Conservation (phyloP, 2,113 vertebrate species). For the Indicator indicator region DNA sequence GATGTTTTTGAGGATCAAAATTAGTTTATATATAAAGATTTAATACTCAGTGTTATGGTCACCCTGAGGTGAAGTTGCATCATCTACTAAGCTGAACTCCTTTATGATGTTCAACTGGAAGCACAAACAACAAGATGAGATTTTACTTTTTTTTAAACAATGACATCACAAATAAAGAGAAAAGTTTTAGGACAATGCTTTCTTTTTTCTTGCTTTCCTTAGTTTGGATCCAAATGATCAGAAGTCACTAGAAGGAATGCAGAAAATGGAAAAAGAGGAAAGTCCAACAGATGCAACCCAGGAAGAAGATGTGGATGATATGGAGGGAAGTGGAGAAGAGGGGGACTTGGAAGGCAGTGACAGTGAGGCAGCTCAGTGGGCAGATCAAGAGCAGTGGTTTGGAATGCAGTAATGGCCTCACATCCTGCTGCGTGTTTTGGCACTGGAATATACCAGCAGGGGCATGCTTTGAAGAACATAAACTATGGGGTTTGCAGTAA, state of each 20-base stretch:
- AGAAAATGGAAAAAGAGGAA: conserved; percentile 99
- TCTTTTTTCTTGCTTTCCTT: conserved; percentile 48
- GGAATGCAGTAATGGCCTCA: conserved; percentile 88
- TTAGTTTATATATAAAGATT: neutral
- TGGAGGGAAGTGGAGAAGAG: conserved; percentile 98
- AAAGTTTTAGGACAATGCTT: neutral
- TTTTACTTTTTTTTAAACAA: neutral
- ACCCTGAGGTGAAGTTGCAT: neutral
- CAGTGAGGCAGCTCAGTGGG: conserved; percentile 97
- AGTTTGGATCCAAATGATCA: conserved; percentile 98
- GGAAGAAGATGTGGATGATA: conserved; percentile 97
- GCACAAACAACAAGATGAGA: neutral
- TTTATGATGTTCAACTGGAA: neutral
- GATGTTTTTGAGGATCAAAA: neutral
- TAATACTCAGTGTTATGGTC: neutral
- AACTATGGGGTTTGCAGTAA: neutral
- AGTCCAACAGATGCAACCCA: conserved; percentile 95
- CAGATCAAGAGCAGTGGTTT: conserved; percentile 98
- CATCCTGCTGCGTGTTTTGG: neutral
- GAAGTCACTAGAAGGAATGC: conserved; percentile 97
- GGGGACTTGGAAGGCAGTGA: conserved; percentile 97
- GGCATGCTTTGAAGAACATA: neutral
- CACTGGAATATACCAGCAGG: neutral
- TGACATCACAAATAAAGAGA: neutral
- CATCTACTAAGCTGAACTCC: neutral